A percentile compares a stretch with the other conserved stretches of the same genome.
These are phyloP conservation scores for Netelia fuscicornis DNA, from an alignment of 2,888 invertebrate genomes.

Conservation along the genomic window DNA sequence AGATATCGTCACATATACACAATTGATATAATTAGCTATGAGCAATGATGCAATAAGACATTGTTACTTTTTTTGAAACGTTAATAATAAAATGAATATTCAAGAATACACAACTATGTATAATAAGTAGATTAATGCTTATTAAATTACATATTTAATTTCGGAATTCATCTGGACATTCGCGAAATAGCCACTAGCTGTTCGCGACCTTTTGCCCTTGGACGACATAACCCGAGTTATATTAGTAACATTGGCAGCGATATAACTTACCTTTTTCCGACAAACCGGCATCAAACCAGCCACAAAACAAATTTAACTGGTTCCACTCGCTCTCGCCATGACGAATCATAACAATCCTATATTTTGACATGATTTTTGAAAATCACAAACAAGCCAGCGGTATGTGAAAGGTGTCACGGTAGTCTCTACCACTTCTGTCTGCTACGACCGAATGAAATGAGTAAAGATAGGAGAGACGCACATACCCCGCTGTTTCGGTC, in stretches of 20 bases:
- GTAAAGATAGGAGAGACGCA: not conserved
- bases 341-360: constrained; percentile 88
- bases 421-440: not conserved
- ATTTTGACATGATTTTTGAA: constrained; percentile 83
- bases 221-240: constrained; percentile 47
- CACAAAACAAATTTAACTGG: constrained; percentile 88
- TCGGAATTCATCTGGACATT: not conserved
- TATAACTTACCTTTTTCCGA: constrained; percentile 86
- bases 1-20: too few species aligned
- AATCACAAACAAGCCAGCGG: constrained; percentile 15
- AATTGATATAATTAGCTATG: too few species aligned
- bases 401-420: constrained; percentile 34
- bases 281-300: constrained; percentile 88
- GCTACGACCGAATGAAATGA: constrained; percentile 19
- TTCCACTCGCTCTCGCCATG: constrained; percentile 90
- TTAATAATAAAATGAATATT: too few species aligned
- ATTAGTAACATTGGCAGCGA: not conserved
- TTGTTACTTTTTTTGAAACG: too few species aligned
- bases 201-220: constrained; percentile 81
- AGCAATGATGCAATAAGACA: too few species aligned
- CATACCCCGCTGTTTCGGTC: not conserved
- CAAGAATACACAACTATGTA: too few species aligned
- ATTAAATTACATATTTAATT: too few species aligned
- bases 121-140: too few species aligned
- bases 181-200: not conserved